Evolutionary conservation across 2,113 vertebrate species (phyloP), one percentile per base, ranked within the genome.

Genomic region (Pristiophorus japonicus): DNA sequence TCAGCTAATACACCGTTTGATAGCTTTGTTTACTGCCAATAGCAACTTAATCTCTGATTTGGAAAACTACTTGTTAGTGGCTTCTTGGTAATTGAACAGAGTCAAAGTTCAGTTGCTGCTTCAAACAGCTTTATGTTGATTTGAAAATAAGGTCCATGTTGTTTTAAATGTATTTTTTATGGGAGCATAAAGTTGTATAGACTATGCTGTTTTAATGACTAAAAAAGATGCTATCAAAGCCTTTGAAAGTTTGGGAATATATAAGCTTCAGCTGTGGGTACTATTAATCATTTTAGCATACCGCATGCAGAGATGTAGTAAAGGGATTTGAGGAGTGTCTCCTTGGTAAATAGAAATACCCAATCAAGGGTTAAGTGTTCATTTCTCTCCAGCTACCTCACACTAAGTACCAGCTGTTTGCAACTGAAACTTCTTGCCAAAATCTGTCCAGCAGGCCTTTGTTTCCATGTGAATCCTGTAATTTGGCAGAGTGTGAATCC

Each of bases 331-430:
- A 30, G 38, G 65, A 94, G 63, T 67, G 22, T 42, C n/a, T 47
- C 42, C 65, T 47, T 30, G 2, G 38, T 94, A 94, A 70, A 70
- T 38, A 67, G 62, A 94, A 70, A 47, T 94, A 67, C 24, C 92
- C 92, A 70, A 14, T 70, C 92, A 94, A 94, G 63, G 92, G 92
- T 94, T 66, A 70, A 94, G 22, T 67, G 18, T 47, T 94, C 65
- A 94, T 94, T 94, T 94, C 65, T 70, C 92, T 70, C 65, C 65
- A 94, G 47, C 65, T 62, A 70, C 92, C 92, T 94, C 92, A 94
- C 65, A 51, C 62, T 47, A 62, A 63, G 92, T 27, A 27, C 65
- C 92, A 94, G 65, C 65, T 94, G 65, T 70, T 94, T 30, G 27
- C 24, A 42, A 45, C 92, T 51, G 65, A 70, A 70, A 65, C 47